phyloP scores from a whole-genome alignment of 2,113 vertebrate genomes.

The Charadrius vociferus region DNA sequence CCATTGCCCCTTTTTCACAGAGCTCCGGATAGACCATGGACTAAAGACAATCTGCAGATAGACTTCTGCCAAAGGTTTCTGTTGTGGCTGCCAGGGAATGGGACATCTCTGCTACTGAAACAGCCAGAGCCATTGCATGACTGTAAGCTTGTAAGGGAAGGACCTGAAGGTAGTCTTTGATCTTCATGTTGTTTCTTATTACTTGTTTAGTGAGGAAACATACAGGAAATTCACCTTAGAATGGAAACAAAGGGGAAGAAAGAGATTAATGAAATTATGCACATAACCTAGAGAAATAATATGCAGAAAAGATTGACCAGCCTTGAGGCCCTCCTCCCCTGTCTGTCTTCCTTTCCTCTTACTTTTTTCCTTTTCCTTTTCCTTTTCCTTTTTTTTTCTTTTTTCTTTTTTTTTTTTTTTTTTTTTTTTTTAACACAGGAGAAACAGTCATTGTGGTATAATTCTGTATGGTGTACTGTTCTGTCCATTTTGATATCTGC shows the following conservation, averaged over 20 bases:
- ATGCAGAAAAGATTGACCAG: neutral
- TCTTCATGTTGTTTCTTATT: neutral
- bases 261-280: neutral
- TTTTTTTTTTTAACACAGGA: neutral
- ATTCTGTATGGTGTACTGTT: neutral
- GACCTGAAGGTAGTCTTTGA: neutral
- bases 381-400: accelerated
- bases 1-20: neutral
- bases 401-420: no score
- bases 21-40: neutral
- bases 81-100: neutral
- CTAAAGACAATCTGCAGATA: neutral
- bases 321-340: neutral
- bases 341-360: neutral
- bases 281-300: neutral
- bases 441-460: neutral
- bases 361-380: neutral
- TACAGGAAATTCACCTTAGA: neutral
- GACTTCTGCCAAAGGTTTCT: neutral
- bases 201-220: neutral
- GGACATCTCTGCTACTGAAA: neutral
- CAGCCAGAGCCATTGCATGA: neutral
- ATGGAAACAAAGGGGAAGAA: neutral
- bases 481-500: neutral
- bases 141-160: neutral